Evolutionary conservation across 1,140 invertebrate genomes (phyloP), one percentile per base, ranked within the genome.

Genomic region (Trigoniulus corallinus): DNA sequence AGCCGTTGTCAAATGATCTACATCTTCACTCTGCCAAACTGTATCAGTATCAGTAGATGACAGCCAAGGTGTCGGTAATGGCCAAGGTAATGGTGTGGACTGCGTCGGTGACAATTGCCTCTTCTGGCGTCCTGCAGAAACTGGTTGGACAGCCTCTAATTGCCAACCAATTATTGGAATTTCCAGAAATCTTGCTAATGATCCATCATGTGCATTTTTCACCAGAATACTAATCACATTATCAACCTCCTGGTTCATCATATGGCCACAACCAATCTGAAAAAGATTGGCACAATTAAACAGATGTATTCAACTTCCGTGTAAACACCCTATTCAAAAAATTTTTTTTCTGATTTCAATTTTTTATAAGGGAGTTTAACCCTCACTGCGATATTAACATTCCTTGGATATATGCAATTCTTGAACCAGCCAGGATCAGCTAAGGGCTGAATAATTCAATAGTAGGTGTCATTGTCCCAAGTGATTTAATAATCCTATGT

Each of bases 201-300:
- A 75, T 0, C 80, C 80, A 57, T 79, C 77, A 15, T 67, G 67
- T 1, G 76, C 72, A 52, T 75, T 71, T 22, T 72, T 67, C 39
- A 76, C 72, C 4, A 82, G 61, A 39, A 75, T 72, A 20, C 74
- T 71, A 7, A 82, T 66, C 15, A 75, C 60, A 20, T 73, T 67
- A 53, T 69, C 62, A 43, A 68, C 62, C 39, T 73, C 71, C 46
- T 34, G 64, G 58, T 77, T 73, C 72, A 82, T 62, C 48, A 73
- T 73, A 3, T 72, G 72, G 3, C 75, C 74, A 62, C 81, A 84
- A 7, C 80, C 81, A 50, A 82, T 75, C 71, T 78, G 62, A 18
- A 61, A 61, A 52, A 59, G 50, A 34, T 56, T 20, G 7, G 26
- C 10, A 20, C 15, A 43, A 43, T 18, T 18, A 18, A 10, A 37